phyloP scores from a whole-genome alignment of 2,113 vertebrate genomes.

The Leptobrachium leishanense region DNA sequence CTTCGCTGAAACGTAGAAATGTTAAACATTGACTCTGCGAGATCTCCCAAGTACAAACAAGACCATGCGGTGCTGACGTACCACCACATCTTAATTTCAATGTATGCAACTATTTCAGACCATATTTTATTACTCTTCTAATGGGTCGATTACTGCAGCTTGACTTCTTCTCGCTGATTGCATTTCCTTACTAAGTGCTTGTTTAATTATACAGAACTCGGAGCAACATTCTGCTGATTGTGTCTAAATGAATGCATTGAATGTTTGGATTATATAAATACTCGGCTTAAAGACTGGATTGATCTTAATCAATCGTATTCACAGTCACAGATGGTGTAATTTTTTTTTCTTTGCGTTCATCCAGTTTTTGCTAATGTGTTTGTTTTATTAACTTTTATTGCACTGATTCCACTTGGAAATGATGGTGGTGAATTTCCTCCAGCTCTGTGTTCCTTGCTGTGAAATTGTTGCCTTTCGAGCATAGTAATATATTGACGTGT shows the following conservation, averaged over 20 bases:
- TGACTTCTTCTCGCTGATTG: conserved; percentile 40
- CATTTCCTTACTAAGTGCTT: conserved; percentile 40
- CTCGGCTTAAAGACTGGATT: conserved; percentile 27
- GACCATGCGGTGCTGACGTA: background rate
- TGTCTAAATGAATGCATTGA: conserved; percentile 33
- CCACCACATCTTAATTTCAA: conserved; percentile 4
- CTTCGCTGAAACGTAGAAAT: background rate
- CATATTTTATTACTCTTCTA: background rate
- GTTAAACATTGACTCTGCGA: background rate
- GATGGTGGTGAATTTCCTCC: conserved; percentile 10
- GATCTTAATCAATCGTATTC: conserved; percentile 44
- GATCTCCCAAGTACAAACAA: background rate
- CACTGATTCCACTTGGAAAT: conserved; percentile 3
- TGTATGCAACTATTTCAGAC: conserved; percentile 12
- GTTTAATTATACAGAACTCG: conserved; percentile 46
- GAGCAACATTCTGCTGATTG: conserved; percentile 41
- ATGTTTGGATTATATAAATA: conserved; percentile 32
- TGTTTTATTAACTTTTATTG: conserved; percentile 19
- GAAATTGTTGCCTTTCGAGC: background rate
- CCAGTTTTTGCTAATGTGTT: conserved; percentile 27
- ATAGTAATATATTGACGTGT: background rate
- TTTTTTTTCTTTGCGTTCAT: conserved; percentile 6
- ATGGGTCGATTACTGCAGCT: background rate
- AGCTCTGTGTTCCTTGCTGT: background rate
- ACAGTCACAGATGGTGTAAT: conserved; percentile 20